phyloP scores from a whole-genome alignment of 2,113 vertebrate species.

The Mustela nigripes region DNA sequence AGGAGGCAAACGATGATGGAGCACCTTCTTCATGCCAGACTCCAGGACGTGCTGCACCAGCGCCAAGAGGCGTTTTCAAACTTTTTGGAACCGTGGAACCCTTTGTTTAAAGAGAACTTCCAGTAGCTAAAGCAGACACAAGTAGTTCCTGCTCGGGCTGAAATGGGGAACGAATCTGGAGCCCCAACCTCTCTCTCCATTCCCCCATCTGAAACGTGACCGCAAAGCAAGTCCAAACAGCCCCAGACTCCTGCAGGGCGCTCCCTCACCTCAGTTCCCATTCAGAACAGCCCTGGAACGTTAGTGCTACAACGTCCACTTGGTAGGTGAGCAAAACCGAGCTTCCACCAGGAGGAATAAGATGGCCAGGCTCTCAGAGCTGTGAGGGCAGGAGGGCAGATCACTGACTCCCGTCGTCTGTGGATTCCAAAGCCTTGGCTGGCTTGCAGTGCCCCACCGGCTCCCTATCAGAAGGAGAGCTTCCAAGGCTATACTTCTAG shows the following conservation, averaged over 20 bases:
- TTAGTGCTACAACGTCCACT: rapidly evolving
- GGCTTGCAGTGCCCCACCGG: rapidly evolving
- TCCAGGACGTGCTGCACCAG: rapidly evolving
- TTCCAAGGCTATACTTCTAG: not conserved
- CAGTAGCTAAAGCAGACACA: not conserved
- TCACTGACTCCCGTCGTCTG: no score
- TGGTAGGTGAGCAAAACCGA: not conserved
- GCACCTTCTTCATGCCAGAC: not conserved
- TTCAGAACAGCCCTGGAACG: not conserved
- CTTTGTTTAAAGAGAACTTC: not conserved
- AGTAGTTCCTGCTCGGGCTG: not conserved
- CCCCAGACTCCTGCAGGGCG: rapidly evolving
- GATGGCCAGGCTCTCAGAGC: not conserved
- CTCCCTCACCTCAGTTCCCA: rapidly evolving
- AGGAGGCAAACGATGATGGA: not conserved
- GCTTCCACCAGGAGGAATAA: not conserved
- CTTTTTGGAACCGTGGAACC: rapidly evolving
- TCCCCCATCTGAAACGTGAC: rapidly evolving
- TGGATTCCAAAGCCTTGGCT: not conserved
- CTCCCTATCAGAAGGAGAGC: not conserved
- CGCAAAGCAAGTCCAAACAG: not conserved
- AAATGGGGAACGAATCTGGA: not conserved
- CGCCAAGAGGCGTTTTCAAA: not conserved
- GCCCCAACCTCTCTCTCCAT: not conserved
- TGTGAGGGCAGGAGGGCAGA: not conserved